Conservation (phyloP, 2,888 invertebrate species). For the Acrobasis repandana region DNA sequence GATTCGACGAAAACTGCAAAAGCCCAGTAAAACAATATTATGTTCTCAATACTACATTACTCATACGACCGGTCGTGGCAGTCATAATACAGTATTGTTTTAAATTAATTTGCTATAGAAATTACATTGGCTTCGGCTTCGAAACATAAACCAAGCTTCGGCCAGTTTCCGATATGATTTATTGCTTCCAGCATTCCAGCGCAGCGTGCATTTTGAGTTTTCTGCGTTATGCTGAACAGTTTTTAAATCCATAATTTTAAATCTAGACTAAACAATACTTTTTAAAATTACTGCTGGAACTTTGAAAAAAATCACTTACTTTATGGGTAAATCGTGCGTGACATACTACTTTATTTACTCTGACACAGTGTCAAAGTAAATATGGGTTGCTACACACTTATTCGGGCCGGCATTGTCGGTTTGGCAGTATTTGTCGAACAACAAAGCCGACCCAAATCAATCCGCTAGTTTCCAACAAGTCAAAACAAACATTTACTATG, state of each 20-base stretch:
- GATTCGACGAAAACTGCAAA: not conserved
- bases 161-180: constrained; percentile 16
- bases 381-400: too few relatives aligned
- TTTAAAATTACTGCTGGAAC: not conserved
- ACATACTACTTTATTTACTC: not conserved
- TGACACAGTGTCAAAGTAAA: not conserved
- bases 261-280: not conserved
- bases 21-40: not conserved
- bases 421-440: too few relatives aligned
- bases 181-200: constrained; percentile 11
- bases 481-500: too few relatives aligned
- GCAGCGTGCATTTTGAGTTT: not conserved
- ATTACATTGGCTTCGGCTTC: constrained; percentile 5
- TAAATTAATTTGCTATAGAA: constrained; percentile 11
- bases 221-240: not conserved
- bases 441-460: too few relatives aligned
- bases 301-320: not conserved
- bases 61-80: constrained; percentile 5
- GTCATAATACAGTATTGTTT: constrained; percentile 18
- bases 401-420: too few relatives aligned
- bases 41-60: not conserved
- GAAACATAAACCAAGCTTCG: constrained; percentile 14
- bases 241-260: not conserved
- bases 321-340: not conserved
- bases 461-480: too few relatives aligned